A percentile compares a stretch with the other conserved stretches of the same genome.
Evolutionary conservation across 2,113 vertebrate genomes (phyloP).

Genomic region (Myotis brandtii): DNA sequence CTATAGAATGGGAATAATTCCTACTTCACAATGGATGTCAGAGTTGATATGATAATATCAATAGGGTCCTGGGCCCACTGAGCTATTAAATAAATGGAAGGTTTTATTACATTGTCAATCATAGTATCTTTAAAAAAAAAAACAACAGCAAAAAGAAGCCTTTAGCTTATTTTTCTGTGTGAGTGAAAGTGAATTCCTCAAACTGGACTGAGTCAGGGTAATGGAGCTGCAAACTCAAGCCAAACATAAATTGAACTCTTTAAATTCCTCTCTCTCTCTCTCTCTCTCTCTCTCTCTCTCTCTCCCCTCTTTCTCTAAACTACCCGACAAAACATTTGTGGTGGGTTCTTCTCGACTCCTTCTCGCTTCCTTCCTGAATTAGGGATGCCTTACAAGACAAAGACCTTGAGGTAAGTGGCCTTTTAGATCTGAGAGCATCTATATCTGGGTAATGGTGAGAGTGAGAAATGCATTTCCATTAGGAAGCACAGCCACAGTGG

Average conservation of each 20-base stretch:
- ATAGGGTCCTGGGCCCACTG: background rate
- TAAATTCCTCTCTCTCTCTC: background rate
- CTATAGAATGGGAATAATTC: background rate
- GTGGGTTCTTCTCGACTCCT: conserved; percentile 1
- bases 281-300: background rate
- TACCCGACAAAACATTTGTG: conserved; percentile 26
- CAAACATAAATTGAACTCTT: background rate
- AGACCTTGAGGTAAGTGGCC: conserved; percentile 51
- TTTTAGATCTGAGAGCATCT: conserved; percentile 41
- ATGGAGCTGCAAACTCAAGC: background rate
- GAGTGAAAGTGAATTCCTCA: conserved; percentile 21
- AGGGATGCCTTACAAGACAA: conserved; percentile 61
- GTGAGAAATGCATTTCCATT: conserved; percentile 72
- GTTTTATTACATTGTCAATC: background rate
- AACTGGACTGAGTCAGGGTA: background rate
- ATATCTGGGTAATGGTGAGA: conserved; percentile 50
- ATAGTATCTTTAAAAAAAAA: background rate
- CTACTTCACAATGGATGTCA: background rate
- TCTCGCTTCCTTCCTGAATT: conserved; percentile 54
- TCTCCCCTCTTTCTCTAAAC: background rate
- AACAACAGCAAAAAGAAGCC: background rate
- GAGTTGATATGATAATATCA: background rate
- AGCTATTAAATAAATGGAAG: background rate
- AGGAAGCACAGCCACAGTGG: conserved; percentile 38
- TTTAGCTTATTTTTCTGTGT: background rate